A percentile compares a stretch with the other conserved stretches of the same genome.
Evolutionary conservation across 1,140 invertebrate species (phyloP).

Genomic region (Ceratina japonica): DNA sequence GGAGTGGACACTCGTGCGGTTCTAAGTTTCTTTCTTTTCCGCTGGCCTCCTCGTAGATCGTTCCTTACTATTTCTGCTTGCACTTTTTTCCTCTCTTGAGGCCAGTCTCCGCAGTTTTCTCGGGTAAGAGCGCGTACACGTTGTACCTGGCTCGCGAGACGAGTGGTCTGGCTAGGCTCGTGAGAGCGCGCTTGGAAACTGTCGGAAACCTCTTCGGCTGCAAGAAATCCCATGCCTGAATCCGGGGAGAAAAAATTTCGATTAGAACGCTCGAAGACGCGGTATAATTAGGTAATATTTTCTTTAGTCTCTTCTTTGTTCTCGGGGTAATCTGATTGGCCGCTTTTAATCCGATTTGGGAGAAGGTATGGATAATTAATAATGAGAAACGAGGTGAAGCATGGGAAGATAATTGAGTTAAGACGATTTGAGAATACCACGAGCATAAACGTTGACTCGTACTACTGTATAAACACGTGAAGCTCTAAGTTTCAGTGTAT

Average conservation of each 20-base stretch:
- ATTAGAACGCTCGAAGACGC: neutral
- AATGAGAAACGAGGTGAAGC: neutral
- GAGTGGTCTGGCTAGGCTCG: neutral
- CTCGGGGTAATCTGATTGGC: too few relatives aligned
- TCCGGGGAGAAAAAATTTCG: neutral
- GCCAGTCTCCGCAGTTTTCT: neutral
- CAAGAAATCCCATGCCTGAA: neutral
- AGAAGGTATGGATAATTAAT: neutral
- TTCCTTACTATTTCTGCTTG: neutral
- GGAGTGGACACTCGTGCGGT: slow-evolving; percentile 42
- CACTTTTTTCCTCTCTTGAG: neutral
- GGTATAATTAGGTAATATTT: neutral
- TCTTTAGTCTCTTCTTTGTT: too few relatives aligned
- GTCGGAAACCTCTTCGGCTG: neutral
- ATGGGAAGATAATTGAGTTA: neutral
- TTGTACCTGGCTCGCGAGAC: slow-evolving; percentile 7
- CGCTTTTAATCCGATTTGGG: neutral
- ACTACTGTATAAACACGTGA: too few relatives aligned
- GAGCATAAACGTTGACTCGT: too few relatives aligned
- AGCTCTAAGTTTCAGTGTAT: too few relatives aligned
- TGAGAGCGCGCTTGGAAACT: neutral
- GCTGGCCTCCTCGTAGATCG: neutral
- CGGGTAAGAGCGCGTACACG: slow-evolving; percentile 26
- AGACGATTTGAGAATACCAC: too few relatives aligned
- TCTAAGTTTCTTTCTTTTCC: neutral